A percentile compares a stretch with the other conserved stretches of the same genome.
Evolutionary conservation across 2,797 vertebrate species (phyloP).

Genomic region (Coranthus polyacanthus): DNA sequence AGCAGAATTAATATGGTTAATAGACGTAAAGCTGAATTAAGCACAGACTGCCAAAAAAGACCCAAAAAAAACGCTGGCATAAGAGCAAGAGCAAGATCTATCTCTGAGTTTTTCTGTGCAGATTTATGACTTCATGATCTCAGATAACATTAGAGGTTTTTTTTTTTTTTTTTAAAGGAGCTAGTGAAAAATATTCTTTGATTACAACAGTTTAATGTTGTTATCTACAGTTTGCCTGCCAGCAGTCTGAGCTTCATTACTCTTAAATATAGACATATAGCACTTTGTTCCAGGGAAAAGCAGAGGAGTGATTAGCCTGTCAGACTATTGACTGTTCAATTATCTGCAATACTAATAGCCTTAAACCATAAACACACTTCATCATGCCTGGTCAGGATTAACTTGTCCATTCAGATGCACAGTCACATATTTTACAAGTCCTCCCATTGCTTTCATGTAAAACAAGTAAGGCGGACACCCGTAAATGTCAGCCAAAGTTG

Average conservation of each 20-base stretch:
- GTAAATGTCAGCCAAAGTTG: constrained; percentile 14
- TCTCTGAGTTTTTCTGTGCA: too few species aligned
- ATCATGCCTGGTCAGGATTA: constrained; percentile 15
- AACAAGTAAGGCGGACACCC: constrained; percentile 1
- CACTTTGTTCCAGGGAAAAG: constrained; percentile 5
- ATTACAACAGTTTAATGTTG: too few species aligned
- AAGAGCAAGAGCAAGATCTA: too few species aligned
- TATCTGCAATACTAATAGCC: constrained; percentile 1
- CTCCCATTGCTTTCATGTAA: constrained; percentile 7
- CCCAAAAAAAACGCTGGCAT: too few species aligned
- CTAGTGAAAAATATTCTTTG: too few species aligned
- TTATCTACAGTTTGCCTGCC: too few species aligned
- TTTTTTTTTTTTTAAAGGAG: too few species aligned
- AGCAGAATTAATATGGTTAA: too few species aligned
- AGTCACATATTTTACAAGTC: background rate
- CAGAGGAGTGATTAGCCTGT: constrained; percentile 11
- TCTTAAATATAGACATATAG: background rate
- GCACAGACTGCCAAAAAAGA: too few species aligned
- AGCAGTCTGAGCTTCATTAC: background rate
- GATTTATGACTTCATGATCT: too few species aligned
- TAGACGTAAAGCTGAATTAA: too few species aligned
- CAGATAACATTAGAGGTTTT: too few species aligned
- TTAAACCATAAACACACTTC: constrained; percentile 17
- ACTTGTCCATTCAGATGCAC: constrained; percentile 16
- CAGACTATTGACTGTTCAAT: background rate